Evolutionary conservation across 2,113 vertebrate species (phyloP).

Genomic region (Suncus etruscus): DNA sequence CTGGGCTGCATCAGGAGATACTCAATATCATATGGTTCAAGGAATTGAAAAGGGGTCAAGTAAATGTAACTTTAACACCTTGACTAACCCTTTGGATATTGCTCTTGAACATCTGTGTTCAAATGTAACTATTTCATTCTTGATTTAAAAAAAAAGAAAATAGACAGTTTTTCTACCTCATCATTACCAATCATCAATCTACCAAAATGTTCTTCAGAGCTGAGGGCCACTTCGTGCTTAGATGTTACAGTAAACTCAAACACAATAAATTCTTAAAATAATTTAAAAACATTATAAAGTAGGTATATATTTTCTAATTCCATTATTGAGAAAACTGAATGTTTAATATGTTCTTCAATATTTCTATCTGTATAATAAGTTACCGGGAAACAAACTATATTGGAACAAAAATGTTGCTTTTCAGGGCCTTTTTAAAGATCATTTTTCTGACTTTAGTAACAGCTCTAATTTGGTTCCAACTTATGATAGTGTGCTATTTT

Average conservation of each 20-base stretch:
- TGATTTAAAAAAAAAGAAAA: not conserved
- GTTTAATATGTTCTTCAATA: not conserved
- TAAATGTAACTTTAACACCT: too few species aligned
- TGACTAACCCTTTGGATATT: too few species aligned
- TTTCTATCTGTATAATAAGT: conserved; percentile 12
- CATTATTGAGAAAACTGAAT: not conserved
- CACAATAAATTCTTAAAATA: conserved; percentile 8
- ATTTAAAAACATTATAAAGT: conserved; percentile 6
- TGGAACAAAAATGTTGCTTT: not conserved
- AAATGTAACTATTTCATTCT: conserved; percentile 43
- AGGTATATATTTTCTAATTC: conserved; percentile 20
- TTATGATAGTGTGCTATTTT: not conserved
- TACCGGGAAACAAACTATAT: not conserved
- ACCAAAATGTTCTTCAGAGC: conserved; percentile 2
- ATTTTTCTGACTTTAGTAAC: not conserved
- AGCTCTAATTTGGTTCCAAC: not conserved
- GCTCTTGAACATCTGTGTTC: not conserved
- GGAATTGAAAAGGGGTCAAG: too few species aligned
- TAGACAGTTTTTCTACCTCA: not conserved
- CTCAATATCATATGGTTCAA: too few species aligned
- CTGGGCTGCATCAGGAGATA: too few species aligned
- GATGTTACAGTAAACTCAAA: not conserved
- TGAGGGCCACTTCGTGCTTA: not conserved
- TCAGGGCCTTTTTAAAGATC: not conserved
- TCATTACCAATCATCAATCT: not conserved